Base-by-base conservation (phyloP, 2,888 invertebrate genomes). In the Villa cingulata region DNA sequence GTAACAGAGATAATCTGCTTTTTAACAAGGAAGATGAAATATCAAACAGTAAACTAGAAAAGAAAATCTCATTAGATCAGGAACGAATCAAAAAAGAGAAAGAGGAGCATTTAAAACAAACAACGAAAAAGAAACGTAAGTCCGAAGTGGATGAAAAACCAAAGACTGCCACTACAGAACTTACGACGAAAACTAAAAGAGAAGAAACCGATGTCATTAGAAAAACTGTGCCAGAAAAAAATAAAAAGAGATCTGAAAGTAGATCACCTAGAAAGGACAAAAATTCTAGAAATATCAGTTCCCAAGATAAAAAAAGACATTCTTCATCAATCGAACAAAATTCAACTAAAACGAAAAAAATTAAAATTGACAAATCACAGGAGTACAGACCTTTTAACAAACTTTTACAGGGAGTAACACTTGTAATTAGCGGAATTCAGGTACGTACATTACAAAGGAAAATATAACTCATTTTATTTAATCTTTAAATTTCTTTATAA, bases 381-480 rank as follows among this genome's bases (percentile, higher is more conserved):
- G 46, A 58, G 19, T 65, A 61, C 51, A 74, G 71, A 57, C 75
- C 76, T 1, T 83, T 81, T 54, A 62, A 72, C 51, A 64, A 73
- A 54, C 61, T 86, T 29, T 65, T 91, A 54, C 65, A 72, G 14
- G 81, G 74, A 45, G 86, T 86, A 4, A 75, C 78, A 49, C 74
- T 91, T 60, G 84, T 81, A n/a, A 75, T 94, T 53, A 90, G 89
- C 70, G 92, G 92, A 0, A 90, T 85, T 52, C 67, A 66, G 60
- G 65, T 61, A 47, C 23, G 4, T 23, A 6, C 3, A n/a, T 36
- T 9, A 19, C 17, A 36, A 18, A 37, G 38, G 23, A 32, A 29
- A 14, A 17, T 41, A 3, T 10, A 38, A 29, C n/a, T 23, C 12
- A 32, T 32, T 32, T 32, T 32, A 12, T 32, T 32, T 32, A 32